Evolutionary conservation across 30 jellyfish, hydroid and myxozoan species (phyloP).

Genomic region (Haliclystus octoradiatus): DNA sequence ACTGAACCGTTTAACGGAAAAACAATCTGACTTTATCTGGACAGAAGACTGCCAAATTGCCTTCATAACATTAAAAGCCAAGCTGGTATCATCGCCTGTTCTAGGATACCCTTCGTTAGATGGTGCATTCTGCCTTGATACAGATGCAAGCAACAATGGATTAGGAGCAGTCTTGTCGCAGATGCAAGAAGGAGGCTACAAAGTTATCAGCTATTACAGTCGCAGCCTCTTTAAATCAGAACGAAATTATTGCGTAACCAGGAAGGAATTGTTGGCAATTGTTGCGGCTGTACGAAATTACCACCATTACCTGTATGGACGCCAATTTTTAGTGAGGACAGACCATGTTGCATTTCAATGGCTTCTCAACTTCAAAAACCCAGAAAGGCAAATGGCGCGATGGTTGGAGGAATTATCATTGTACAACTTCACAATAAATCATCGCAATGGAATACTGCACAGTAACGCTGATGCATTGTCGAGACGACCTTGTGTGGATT

Average conservation of each 20-base stretch:
- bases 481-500: background rate
- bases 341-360: conserved; percentile 49
- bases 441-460: conserved; percentile 24
- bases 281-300: conserved; percentile 21
- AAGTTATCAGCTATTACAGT: conserved; percentile 28
- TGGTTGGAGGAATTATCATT: conserved; percentile 49
- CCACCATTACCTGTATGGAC: conserved; percentile 24
- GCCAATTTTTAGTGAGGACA: conserved; percentile 13
- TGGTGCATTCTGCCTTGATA: conserved; percentile 18
- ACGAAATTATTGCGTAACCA: conserved; percentile 25
- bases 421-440: conserved; percentile 10
- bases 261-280: conserved; percentile 44
- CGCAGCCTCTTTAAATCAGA: conserved; percentile 18
- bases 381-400: conserved; percentile 34
- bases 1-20: conserved; percentile 6
- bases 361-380: conserved; percentile 20
- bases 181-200: conserved; percentile 12
- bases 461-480: conserved; percentile 57
- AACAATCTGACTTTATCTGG: conserved; percentile 17
- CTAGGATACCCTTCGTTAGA: conserved; percentile 23
- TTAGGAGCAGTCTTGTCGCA: conserved; percentile 44
- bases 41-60: conserved; percentile 3
- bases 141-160: conserved; percentile 38
- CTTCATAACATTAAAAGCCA: conserved; percentile 1
- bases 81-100: conserved; percentile 23